Base-by-base conservation (phyloP, 2,888 invertebrate genomes). In the Myopa tessellatipennis region DNA sequence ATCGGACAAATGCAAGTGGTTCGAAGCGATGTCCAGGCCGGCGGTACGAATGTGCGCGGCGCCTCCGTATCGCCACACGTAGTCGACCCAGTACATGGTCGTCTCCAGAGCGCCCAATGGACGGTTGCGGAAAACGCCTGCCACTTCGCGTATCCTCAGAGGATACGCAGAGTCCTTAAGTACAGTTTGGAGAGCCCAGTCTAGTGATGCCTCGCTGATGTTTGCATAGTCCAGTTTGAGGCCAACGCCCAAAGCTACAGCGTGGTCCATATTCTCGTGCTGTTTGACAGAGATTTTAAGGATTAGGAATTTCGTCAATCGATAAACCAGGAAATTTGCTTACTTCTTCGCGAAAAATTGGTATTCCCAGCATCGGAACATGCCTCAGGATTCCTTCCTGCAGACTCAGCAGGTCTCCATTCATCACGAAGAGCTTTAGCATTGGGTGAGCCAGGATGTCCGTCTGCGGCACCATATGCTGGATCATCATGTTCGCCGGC, bases 391-490 rank as follows among this genome's bases (percentile, higher is more conserved):
- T 85, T 0, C 89, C 87, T 79, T 90, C 90, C 81, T 90, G 90
- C 8, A 89, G 80, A 50, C 89, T 86, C 45, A 90, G 81, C 3
- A 88, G 79, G 72, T 89, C 89, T 0, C 90, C 90, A 76, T 90
- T 90, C 76, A 88, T 88, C 5, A 90, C 86, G 79, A 90, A 90
- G 0, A 87, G 82, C 60, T 86, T 88, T 0, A 90, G 82, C 77
- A 88, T 88, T 0, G 90, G 90, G 85, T 90, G 90, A 3, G 89
- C 90, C 80, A 89, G 78, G 26, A 92, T 88, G 81, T 91, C 91
- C 69, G 89, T 89, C 81, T 92, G 91, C 1, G 91, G 90, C 38
- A 91, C 85, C 87, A 90, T 90, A 80, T 90, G 90, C 67, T 88
- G 87, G 7, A 90, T 81, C 81, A 90, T 86, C 0, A 92, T 83